Evolutionary conservation across 2,888 invertebrate genomes (phyloP), one percentile per base, ranked within the genome.

Genomic region (Troglohyphantes excavatus): DNA sequence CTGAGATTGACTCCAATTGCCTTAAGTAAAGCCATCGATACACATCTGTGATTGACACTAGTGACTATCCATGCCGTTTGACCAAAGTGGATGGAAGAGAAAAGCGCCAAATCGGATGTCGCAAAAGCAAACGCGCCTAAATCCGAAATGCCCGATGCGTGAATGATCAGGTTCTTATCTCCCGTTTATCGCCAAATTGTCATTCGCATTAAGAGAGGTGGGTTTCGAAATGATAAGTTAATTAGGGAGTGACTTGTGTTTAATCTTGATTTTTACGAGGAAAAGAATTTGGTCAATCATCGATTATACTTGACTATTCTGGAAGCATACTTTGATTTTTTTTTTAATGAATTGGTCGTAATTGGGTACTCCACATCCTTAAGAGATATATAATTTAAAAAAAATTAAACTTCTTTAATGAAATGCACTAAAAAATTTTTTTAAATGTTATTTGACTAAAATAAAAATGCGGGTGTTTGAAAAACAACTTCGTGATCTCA

Each of bases 161-260:
- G 65, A 78, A 65, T 63, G 23, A 63, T 63, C 78, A 65, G 61
- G 78, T 78, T 23, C 78, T 78, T 78, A 78, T 78, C 78, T 11
- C 65, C 26, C 21, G 39, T 21, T 65, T 39, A 78, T 78, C 65
- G 43, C 23, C 75, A 17, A 9, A 11, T 3, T 63, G 78, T 78
- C 78, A 63, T 13, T 63, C 65, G 61, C 2, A 78, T 43, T 29
- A 53, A 39, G 23, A 61, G 33, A 65, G 21, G 33, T 19, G 39
- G 17, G 23, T 78, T 78, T 65, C 33, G 23, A 11, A 39, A 39
- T 65, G 65, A 78, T 78, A 61, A 78, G 78, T 78, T 23, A 65
- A 78, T 78, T 78, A 63, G 65, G 26, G 19, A 29, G 17, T 23
- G 17, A 72, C 26, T n/a, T 26, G 72, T 72, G 17, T 26, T 53